A percentile compares a stretch with the other conserved stretches of the same genome.
Conservation (phyloP, 2,113 vertebrate genomes). For the Dicentrarchus labrax region DNA sequence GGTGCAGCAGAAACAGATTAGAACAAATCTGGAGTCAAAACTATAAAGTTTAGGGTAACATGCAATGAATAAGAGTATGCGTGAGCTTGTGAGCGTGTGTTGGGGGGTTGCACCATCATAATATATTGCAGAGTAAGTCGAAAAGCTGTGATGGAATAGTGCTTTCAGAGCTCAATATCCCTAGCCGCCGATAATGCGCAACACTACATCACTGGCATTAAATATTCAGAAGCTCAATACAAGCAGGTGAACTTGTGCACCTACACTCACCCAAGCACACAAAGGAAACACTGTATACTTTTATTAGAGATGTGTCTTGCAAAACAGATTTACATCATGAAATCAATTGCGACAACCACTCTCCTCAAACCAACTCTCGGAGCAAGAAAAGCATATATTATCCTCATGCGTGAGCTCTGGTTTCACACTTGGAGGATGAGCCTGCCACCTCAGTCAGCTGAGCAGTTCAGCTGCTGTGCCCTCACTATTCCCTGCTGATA, state of each 20-base stretch:
- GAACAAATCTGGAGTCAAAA: slow-evolving; percentile 38
- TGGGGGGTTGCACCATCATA: slow-evolving; percentile 21
- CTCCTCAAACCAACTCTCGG: neutral
- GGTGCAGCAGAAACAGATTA: neutral
- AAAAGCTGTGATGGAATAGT: slow-evolving; percentile 71
- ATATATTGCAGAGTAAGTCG: slow-evolving; percentile 58
- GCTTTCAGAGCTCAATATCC: slow-evolving; percentile 75
- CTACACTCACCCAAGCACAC: slow-evolving; percentile 16
- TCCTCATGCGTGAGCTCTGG: neutral
- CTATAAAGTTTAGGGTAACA: slow-evolving; percentile 30
- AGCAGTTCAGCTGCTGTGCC: neutral
- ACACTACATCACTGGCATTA: slow-evolving; percentile 78
- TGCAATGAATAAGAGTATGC: neutral
- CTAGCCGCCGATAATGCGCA: slow-evolving; percentile 71
- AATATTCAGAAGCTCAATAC: slow-evolving; percentile 74
- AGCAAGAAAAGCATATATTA: neutral
- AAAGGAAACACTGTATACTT: neutral
- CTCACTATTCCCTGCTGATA: slow-evolving; percentile 13
- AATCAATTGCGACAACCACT: slow-evolving; percentile 2
- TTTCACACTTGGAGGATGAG: neutral
- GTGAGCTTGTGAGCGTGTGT: slow-evolving; percentile 8
- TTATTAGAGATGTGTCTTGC: slow-evolving; percentile 4
- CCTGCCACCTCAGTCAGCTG: neutral
- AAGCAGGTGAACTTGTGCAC: slow-evolving; percentile 75
- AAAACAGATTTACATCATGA: neutral